These are phyloP conservation scores for Acleris laterana DNA, from an alignment of 2,888 invertebrate species.

Conservation along the genomic window DNA sequence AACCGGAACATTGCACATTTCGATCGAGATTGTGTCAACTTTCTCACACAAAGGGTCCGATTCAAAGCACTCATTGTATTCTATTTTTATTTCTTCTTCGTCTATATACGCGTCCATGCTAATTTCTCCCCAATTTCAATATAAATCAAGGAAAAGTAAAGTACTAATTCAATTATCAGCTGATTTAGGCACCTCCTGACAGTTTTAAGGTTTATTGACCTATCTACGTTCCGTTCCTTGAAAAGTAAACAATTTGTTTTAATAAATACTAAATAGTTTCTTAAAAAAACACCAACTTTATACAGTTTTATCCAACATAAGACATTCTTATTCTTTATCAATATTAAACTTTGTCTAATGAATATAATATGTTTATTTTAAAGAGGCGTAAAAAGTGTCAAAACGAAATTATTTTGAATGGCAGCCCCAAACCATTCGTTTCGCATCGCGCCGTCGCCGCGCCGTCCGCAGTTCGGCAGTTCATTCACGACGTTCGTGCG, in stretches of 20 bases:
- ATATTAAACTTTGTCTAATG: background rate
- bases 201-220: constrained; percentile 26
- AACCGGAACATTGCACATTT: background rate
- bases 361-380: background rate
- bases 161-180: constrained; percentile 19
- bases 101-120: constrained; percentile 42
- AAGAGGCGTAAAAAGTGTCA: background rate
- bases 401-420: constrained; percentile 5
- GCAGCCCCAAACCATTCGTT: constrained; percentile 31
- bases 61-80: constrained; percentile 53
- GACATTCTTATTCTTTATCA: too few species aligned
- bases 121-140: background rate
- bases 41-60: constrained; percentile 49
- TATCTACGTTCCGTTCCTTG: constrained; percentile 13
- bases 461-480: constrained; percentile 43
- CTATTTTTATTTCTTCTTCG: constrained; percentile 59
- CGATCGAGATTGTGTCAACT: background rate
- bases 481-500: constrained; percentile 46
- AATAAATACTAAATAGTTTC: too few species aligned
- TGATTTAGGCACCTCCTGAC: constrained; percentile 24
- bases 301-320: too few species aligned
- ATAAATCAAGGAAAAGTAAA: background rate
- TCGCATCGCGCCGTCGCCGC: constrained; percentile 42
- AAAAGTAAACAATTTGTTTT: background rate
- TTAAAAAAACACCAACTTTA: too few species aligned